These are phyloP conservation scores for Tribolium madens DNA, from an alignment of 1,140 invertebrate genomes.

Conservation along the genomic window DNA sequence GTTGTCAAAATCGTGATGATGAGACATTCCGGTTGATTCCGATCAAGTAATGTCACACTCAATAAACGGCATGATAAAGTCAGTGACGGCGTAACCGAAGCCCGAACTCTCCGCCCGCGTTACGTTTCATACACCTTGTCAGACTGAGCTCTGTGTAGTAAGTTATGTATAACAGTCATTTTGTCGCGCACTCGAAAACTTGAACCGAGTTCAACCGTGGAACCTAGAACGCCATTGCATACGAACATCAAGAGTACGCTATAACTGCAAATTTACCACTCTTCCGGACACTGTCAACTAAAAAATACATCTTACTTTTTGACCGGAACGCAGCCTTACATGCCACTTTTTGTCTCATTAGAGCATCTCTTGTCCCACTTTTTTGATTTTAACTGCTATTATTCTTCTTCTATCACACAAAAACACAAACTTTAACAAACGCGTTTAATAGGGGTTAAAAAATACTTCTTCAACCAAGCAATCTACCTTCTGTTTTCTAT, in stretches of 20 bases:
- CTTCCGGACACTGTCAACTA: not conserved
- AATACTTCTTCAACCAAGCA: too few species aligned
- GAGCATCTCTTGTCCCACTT: not conserved
- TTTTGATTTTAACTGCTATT: not conserved
- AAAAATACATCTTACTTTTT: slow-evolving; percentile 11
- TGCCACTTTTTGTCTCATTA: not conserved
- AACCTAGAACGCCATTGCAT: slow-evolving; percentile 32
- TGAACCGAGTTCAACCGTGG: slow-evolving; percentile 42
- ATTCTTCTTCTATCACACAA: too few species aligned
- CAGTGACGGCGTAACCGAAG: slow-evolving; percentile 23
- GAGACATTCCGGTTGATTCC: slow-evolving; percentile 40
- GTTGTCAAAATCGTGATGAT: slow-evolving; percentile 40
- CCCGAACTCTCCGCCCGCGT: slow-evolving; percentile 29
- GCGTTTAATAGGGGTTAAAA: too few species aligned
- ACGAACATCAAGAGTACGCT: slow-evolving; percentile 17
- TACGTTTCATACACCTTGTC: slow-evolving; percentile 45
- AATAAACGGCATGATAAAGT: slow-evolving; percentile 42
- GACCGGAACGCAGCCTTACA: slow-evolving; percentile 1
- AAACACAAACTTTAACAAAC: too few species aligned
- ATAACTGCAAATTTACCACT: slow-evolving; percentile 15
- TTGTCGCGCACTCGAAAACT: slow-evolving; percentile 45
- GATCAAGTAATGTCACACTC: slow-evolving; percentile 43
- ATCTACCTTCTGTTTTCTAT: too few species aligned
- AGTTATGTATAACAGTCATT: slow-evolving; percentile 46
- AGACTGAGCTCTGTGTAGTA: slow-evolving; percentile 44